Base-by-base conservation (phyloP, 2,888 invertebrate genomes). In the Buathra laborator region DNA sequence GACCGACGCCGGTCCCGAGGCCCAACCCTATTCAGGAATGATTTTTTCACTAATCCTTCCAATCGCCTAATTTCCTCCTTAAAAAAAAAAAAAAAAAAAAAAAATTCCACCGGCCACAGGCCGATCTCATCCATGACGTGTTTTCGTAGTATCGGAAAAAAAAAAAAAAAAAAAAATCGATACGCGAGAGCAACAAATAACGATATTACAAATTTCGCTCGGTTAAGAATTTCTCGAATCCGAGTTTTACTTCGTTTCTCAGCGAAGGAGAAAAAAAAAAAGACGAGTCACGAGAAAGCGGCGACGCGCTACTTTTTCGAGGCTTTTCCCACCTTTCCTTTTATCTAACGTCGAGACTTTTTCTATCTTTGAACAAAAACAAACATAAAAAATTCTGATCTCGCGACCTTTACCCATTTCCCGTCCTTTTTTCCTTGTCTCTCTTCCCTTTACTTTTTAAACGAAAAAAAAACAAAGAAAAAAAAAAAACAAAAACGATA, bases 1-100 rank as follows among this genome's bases (percentile, higher is more conserved):
- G 94, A 93, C 94, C 93, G 85, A 86, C 87, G 81, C 88, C 89
- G 59, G 89, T 89, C 86, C 90, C 92, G 87, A 93, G 93, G 92
- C 93, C 92, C 88, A 86, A 89, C 89, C 94, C 90, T 93, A 94
- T 90, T 93, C 95, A 91, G 91, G 93, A 93, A 92, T 93, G 93
- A 92, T 88, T 85, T 86, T 81, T 71, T 78, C 64, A 43, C 67
- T 68, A 70, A 68, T 85, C 83, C 75, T 74, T 91, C 64, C 91
- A 93, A 19, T 56, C 88, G 5, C 91, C 93, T 87, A 91, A 91
- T 46, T 12, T 24, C 68, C 68, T 43, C 12, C n/a, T 70, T 14
- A 10, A 9, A 59, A 77, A 79, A 64, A 81, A 78, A 75, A 80
- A 71, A 64, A 53, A 51, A 67, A 19, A 59, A 53, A 76, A 70